phyloP scores from a whole-genome alignment of 2,113 vertebrate species.

The Azemiops feae region DNA sequence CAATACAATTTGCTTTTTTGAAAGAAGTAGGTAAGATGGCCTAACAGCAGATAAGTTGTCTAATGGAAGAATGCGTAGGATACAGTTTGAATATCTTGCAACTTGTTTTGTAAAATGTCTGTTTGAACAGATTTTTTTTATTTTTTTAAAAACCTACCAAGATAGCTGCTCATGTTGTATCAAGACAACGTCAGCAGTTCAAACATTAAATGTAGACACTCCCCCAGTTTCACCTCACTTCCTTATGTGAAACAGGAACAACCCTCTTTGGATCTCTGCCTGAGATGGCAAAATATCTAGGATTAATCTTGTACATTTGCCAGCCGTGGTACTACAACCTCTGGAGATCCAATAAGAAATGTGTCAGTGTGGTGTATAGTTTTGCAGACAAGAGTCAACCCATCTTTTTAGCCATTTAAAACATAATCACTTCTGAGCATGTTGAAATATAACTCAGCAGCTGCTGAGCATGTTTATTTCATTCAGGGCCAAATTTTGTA shows the following conservation, averaged over 20 bases:
- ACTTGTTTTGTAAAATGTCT: not conserved
- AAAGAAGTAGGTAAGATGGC: not conserved
- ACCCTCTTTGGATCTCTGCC: not conserved
- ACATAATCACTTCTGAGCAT: not conserved
- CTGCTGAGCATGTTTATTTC: not conserved
- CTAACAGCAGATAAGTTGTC: not conserved
- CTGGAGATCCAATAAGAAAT: not conserved
- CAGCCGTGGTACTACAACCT: not conserved
- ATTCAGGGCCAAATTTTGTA: not conserved
- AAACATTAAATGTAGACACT: not conserved
- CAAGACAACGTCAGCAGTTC: not conserved
- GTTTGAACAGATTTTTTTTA: not conserved
- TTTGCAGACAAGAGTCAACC: not conserved
- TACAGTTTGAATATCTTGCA: not conserved
- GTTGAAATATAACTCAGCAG: not conserved
- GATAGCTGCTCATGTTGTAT: not conserved
- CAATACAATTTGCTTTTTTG: not conserved
- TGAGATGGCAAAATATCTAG: not conserved
- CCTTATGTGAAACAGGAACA: not conserved
- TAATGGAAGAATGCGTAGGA: not conserved
- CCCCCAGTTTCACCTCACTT: not conserved
- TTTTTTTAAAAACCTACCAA: not conserved
- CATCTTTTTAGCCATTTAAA: not conserved
- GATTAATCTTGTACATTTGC: not conserved
- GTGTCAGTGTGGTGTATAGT: not conserved